phyloP scores from a whole-genome alignment of 2,113 vertebrate genomes.

The Oreotragus oreotragus region DNA sequence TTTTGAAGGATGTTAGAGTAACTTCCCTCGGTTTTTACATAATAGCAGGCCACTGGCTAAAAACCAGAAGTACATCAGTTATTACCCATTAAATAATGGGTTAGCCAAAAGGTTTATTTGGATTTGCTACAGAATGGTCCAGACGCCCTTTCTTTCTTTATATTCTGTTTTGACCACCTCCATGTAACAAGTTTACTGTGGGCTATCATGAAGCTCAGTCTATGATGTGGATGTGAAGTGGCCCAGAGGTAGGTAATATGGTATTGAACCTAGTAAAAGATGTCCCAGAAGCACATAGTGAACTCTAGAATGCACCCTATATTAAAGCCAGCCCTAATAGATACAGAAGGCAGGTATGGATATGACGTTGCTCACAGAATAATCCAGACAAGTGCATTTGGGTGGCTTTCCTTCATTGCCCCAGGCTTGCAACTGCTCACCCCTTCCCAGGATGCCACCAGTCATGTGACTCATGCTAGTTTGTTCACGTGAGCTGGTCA shows the following conservation, averaged over 20 bases:
- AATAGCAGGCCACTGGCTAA: not conserved
- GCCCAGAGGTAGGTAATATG: not conserved
- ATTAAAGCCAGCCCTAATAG: not conserved
- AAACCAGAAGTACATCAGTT: not conserved
- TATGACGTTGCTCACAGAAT: not conserved
- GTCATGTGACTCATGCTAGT: not conserved
- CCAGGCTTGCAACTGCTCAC: not conserved
- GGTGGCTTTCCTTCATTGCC: not conserved
- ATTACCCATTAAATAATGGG: not conserved
- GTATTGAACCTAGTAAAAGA: not conserved
- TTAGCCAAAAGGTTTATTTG: not conserved
- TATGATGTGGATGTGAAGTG: not conserved
- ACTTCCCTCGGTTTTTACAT: not conserved
- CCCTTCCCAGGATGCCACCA: not conserved
- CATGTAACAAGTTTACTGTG: not conserved
- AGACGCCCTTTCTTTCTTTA: not conserved
- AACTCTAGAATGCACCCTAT: not conserved
- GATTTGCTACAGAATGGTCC: not conserved
- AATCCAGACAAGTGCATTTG: not conserved
- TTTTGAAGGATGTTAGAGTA: not conserved
- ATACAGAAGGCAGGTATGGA: not conserved
- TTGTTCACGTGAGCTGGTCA: not conserved
- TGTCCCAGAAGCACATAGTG: not conserved
- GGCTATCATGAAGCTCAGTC: not conserved
- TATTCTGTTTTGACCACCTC: not conserved